Percentiles rank a stretch among this genome's conserved stretches.
Conservation (phyloP, 2,797 vertebrate species). For the Lophotriccus pileatus region DNA sequence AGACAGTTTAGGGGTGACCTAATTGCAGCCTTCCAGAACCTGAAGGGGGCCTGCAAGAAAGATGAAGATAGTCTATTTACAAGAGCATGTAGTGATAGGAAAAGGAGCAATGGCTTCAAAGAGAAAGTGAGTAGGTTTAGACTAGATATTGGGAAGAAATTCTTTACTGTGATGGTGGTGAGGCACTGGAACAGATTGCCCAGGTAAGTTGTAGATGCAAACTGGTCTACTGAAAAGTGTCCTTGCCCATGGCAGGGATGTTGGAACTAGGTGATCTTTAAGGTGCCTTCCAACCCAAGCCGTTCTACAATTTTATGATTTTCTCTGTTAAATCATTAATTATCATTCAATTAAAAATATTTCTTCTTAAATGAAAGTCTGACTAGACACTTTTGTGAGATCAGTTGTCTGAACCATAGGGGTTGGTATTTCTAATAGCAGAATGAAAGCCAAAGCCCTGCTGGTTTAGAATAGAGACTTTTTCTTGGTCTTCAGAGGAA, state of each 20-base stretch:
- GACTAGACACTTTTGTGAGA: background rate
- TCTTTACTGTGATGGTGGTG: background rate
- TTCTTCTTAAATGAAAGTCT: background rate
- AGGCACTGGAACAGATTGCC: background rate
- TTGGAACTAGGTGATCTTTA: background rate
- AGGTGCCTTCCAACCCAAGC: background rate
- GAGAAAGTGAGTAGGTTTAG: background rate
- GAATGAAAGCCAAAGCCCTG: background rate
- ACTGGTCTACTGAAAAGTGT: background rate
- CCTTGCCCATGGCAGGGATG: fast-evolving
- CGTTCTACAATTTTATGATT: background rate
- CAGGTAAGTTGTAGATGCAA: background rate
- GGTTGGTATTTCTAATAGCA: background rate
- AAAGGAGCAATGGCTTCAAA: background rate
- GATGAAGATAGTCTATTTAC: background rate
- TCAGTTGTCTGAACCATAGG: background rate
- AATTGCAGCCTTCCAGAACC: background rate
- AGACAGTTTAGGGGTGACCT: background rate
- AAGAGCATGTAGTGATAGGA: background rate
- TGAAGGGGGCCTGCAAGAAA: background rate
- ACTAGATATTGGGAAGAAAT: background rate
- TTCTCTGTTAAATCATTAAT: background rate
- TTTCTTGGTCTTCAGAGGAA: background rate
- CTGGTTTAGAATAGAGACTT: background rate
- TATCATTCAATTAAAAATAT: background rate